A percentile compares a stretch with the other conserved stretches of the same genome.
Conservation (phyloP, 2,888 invertebrate genomes). For the Stenurella melanura region DNA sequence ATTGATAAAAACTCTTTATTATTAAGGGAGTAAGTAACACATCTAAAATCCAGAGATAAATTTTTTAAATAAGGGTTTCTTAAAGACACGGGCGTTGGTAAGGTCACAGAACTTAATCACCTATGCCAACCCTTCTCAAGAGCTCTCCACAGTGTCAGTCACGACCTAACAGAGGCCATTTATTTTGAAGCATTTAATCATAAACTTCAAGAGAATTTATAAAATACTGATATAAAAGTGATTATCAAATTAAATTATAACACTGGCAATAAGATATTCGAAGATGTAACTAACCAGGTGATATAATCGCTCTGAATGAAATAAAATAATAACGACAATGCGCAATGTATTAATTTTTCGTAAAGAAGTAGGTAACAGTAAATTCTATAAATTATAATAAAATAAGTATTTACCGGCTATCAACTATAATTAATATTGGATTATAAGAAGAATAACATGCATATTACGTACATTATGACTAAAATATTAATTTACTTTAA, state of each 20-base stretch:
- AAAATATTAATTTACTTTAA: too few species aligned
- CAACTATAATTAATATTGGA: too few species aligned
- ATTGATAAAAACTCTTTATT: not conserved
- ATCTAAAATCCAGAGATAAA: not conserved
- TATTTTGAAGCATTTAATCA: not conserved
- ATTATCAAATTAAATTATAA: not conserved
- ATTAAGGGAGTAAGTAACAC: slow-evolving; percentile 1
- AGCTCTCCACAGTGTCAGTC: not conserved
- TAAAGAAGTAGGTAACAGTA: too few species aligned
- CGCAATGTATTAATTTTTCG: too few species aligned
- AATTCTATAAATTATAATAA: too few species aligned
- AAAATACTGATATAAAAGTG: not conserved
- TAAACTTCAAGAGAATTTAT: not conserved
- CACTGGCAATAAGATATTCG: too few species aligned
- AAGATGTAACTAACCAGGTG: too few species aligned
- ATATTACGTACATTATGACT: too few species aligned
- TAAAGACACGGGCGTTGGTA: not conserved
- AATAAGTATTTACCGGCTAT: too few species aligned
- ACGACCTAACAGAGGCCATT: not conserved
- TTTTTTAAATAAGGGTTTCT: not conserved
- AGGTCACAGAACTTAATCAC: slow-evolving; percentile 7
- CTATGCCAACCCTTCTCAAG: not conserved
- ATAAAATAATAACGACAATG: too few species aligned
- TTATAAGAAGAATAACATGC: too few species aligned
- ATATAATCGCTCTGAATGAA: too few species aligned